Percentiles rank a stretch among this genome's conserved stretches.
Conservation (phyloP, 1,140 invertebrate species). For the Wiebesia pumilae region DNA sequence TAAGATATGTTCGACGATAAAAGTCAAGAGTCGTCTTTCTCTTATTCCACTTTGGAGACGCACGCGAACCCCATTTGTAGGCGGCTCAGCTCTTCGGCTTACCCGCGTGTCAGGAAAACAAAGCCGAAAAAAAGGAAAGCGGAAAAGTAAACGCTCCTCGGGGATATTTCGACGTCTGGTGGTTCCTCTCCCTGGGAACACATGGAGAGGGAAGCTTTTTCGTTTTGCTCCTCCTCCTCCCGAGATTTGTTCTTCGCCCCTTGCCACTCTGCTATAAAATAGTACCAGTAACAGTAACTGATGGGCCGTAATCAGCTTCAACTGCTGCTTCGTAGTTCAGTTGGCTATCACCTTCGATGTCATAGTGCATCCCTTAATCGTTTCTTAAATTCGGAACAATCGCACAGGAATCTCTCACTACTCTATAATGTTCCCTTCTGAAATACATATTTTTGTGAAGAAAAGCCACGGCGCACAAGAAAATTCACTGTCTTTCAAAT, state of each 20-base stretch:
- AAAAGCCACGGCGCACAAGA: background rate
- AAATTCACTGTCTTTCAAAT: too few species aligned
- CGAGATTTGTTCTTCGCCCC: background rate
- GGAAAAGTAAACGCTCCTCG: constrained; percentile 35
- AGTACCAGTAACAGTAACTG: background rate
- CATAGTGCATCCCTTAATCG: background rate
- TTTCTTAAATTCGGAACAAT: background rate
- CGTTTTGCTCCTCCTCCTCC: too few species aligned
- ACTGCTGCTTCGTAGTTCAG: background rate
- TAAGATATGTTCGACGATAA: background rate
- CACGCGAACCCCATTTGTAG: constrained; percentile 15
- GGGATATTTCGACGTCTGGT: constrained; percentile 8
- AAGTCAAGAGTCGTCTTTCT: background rate
- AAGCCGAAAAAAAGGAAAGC: background rate
- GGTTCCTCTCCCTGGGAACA: background rate
- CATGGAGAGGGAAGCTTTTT: background rate
- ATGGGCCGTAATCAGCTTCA: constrained; percentile 4
- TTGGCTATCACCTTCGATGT: background rate
- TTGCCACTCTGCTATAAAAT: background rate
- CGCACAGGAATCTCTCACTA: background rate
- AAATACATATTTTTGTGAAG: background rate
- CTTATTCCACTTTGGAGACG: background rate
- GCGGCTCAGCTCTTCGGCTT: constrained; percentile 11
- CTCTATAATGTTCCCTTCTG: background rate
- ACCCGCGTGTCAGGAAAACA: constrained; percentile 6